Evolutionary conservation across 2,113 vertebrate genomes (phyloP).

Genomic region (Muscicapa adusta): DNA sequence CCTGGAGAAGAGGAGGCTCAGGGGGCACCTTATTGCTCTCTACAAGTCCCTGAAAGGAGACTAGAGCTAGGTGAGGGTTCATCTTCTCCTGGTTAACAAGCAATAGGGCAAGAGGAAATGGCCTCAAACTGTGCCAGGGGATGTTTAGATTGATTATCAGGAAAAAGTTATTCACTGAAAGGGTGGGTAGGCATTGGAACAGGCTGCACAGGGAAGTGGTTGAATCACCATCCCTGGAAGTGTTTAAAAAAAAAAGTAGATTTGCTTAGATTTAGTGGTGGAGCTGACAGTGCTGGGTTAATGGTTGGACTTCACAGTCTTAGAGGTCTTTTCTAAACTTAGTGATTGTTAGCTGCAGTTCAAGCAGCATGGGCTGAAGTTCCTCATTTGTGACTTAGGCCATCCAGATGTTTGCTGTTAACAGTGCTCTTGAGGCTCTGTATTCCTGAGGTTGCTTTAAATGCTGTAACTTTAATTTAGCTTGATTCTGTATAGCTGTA

Average conservation of each 20-base stretch:
- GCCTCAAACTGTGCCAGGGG: neutral
- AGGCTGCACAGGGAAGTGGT: neutral
- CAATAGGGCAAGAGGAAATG: neutral
- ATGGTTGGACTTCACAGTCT: neutral
- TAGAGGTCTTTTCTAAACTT: neutral
- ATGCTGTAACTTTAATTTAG: neutral
- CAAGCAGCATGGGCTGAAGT: neutral
- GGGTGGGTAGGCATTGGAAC: neutral
- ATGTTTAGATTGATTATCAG: neutral
- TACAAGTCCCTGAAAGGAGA: neutral
- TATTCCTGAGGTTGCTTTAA: neutral
- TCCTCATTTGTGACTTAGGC: neutral
- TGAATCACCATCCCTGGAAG: neutral
- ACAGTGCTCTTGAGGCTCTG: neutral
- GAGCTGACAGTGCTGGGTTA: neutral
- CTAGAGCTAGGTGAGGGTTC: neutral
- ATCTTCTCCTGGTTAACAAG: neutral
- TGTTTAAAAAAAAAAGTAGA: neutral
- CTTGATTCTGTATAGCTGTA: neutral
- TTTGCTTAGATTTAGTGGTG: neutral
- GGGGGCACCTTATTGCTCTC: neutral
- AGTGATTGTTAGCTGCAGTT: neutral
- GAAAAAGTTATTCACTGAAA: neutral
- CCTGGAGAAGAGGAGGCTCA: neutral
- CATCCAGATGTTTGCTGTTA: neutral